Base-by-base conservation (phyloP, 2,113 vertebrate genomes). In the Macroglossus sobrinus region DNA sequence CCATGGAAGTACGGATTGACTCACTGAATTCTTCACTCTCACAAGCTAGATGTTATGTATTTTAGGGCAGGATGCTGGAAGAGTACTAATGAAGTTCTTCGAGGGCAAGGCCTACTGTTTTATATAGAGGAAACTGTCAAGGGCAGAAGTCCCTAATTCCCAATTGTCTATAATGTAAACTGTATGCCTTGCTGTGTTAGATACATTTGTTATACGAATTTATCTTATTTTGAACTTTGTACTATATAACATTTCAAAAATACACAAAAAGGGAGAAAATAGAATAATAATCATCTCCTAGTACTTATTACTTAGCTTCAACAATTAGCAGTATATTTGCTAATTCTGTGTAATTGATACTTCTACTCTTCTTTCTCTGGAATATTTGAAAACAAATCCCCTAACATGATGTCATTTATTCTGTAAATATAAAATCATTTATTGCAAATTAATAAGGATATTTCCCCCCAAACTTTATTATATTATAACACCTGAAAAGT, bases 11-110 rank as follows among this genome's bases (percentile, higher is more conserved):
- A 64, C 5, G 4, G 21, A 53, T 2, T 13, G 19, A 12, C n/a
- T 18, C 5, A 12, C 24, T 5, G 40, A 43, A 24, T 14, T 43
- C 13, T 38, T 38, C 40, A 30, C 16, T 33, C 7, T 15, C 47
- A 30, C 5, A 0, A n/a, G 45, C 43, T 2, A 6, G 24, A 26
- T 2, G 1, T 14, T 33, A 4, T 21, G 68, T 7, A 43, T 4
- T 18, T 40, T 33, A 22, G 0, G 12, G 1, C 1, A 38, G 18
- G 18, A 14, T 4, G 4, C 4, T 8, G n/a, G 2, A 15, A 50
- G 18, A 30, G 1, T 9, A 22, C 15, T 8, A 24, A 45, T 28
- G 11, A 50, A 22, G 15, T 13, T 68, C 10, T 28, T 63, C 33
- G 18, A 57, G 38, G 66, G 7, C 6, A 15, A 47, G 55, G 10